Base-by-base conservation (phyloP, 2,113 vertebrate species). In the Hassar affinis region DNA sequence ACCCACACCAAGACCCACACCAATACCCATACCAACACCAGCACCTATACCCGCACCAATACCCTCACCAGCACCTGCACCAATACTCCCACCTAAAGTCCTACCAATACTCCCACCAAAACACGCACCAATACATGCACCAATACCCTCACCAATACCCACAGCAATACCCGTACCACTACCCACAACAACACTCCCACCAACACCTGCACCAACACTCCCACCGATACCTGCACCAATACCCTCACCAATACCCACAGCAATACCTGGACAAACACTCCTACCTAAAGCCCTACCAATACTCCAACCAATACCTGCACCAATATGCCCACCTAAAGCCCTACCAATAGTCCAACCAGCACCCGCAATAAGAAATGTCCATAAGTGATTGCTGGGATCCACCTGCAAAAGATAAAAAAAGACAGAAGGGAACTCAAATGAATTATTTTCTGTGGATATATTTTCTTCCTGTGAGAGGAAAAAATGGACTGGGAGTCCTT, bases 21-120 rank as follows among this genome's bases (percentile, higher is more conserved):
- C 49, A 12, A 51, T 3, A 64, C 2, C 25, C 15, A 1, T 1
- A 64, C 14, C 30, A 64, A 15, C 17, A 54, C 4, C 15, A 4
- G 0, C 17, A 54, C 52, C 17, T 1, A 4, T 0, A 64, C 14
- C 27, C 27, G 15, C 30, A 33, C 1, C 61, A 64, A 3, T 0
- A 64, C 0, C 27, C n/a, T 15, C 2, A 51, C 2, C 52, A 56
- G 6, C 18, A 56, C 18, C 2, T 22, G 33, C 0, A 14, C 12
- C 57, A n/a, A 1, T 7, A 57, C 20, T n/a, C 6, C 7, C 22
- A 57, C 1, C 17, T 2, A 4, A 1, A n/a, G n/a, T n/a, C n/a
- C n/a, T 6, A 30, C 4, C 54, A 25, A 0, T 1, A n/a, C 56
- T 8, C n/a, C 7, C 30, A 66, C 0, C 30, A 22, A 0, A 0